Percentiles rank a stretch among this genome's conserved stretches.
Conservation (phyloP, 2,888 invertebrate species). For the Escarpia spicata region DNA sequence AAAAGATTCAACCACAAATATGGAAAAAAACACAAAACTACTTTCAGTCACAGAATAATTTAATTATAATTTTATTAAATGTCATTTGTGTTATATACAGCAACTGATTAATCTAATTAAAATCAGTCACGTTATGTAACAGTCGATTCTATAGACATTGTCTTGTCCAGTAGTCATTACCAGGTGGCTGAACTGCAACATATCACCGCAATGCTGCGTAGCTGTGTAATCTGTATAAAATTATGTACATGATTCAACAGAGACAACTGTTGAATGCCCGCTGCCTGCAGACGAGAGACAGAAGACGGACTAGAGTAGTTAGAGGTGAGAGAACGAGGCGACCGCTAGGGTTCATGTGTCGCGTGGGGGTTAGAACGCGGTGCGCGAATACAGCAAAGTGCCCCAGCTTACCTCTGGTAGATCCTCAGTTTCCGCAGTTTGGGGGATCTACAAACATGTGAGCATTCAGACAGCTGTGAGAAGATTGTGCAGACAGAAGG, state of each 20-base stretch:
- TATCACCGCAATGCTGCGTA: background rate
- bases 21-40: no score
- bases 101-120: no score
- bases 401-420: constrained; percentile 16
- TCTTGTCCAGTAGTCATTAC: no score
- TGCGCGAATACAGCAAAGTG: constrained; percentile 13
- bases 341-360: background rate
- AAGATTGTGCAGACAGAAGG: background rate
- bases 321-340: background rate
- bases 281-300: background rate
- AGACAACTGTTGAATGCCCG: background rate
- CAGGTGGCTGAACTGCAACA: background rate
- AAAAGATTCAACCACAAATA: no score
- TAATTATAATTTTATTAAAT: no score
- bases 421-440: constrained; percentile 16
- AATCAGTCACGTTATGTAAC: no score
- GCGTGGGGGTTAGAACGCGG: constrained; percentile 16
- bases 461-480: constrained; percentile 21
- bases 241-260: background rate
- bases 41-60: no score
- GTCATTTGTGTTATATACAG: no score
- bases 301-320: background rate
- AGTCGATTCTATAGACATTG: no score
- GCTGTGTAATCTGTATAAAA: background rate
- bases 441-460: constrained; percentile 14